These are phyloP conservation scores for Aythya fuligula DNA, from an alignment of 2,797 vertebrate species.

Conservation along the genomic window DNA sequence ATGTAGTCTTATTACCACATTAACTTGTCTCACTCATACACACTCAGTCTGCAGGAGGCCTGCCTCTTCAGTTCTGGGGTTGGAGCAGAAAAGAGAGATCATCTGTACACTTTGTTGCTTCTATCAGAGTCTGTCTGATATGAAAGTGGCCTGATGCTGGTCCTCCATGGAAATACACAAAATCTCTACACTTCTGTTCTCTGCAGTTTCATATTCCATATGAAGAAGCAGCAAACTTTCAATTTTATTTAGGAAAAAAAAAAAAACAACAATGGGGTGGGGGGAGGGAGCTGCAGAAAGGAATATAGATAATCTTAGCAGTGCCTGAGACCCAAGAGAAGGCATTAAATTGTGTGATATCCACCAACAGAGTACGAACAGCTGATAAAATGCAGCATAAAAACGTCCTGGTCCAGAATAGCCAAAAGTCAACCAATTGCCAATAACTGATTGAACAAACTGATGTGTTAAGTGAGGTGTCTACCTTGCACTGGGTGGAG, in stretches of 20 bases:
- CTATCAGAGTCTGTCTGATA: background rate
- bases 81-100: background rate
- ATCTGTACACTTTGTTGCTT: fast-evolving
- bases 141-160: background rate
- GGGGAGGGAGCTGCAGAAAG: background rate
- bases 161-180: background rate
- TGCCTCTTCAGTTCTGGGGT: background rate
- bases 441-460: background rate
- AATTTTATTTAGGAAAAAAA: background rate
- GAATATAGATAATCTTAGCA: background rate
- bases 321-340: background rate
- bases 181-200: background rate
- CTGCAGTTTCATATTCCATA: background rate
- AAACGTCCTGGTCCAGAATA: background rate
- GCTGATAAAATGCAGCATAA: background rate
- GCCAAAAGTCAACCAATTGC: background rate
- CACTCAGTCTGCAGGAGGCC: fast-evolving
- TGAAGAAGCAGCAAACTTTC: background rate
- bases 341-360: background rate
- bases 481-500: background rate
- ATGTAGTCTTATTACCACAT: background rate
- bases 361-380: background rate
- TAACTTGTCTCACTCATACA: fast-evolving
- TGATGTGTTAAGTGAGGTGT: background rate
- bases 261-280: too few relatives aligned